phyloP scores from a whole-genome alignment of 2,888 invertebrate genomes.

The Torymus aiolomorphi region DNA sequence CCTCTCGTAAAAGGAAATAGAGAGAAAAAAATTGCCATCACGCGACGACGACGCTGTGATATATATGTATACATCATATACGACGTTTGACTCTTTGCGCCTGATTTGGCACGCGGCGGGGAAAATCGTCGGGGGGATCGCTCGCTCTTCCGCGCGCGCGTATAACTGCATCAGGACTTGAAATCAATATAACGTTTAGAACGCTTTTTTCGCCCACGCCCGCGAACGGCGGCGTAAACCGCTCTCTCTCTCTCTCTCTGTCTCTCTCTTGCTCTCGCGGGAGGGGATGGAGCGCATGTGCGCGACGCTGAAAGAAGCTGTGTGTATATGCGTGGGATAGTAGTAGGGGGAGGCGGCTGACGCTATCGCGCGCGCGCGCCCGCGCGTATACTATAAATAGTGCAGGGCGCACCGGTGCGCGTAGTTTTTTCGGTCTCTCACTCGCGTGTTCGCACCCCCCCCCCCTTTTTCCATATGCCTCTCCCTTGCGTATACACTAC shows the following conservation, averaged over 20 bases:
- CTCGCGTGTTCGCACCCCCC: no score
- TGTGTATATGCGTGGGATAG: no score
- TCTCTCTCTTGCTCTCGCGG: constrained; percentile 30
- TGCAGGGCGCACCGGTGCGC: no score
- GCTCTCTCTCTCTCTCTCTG: constrained; percentile 39
- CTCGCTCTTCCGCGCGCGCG: constrained; percentile 27
- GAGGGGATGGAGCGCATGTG: no score
- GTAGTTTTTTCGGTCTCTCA: no score
- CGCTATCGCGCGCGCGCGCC: no score
- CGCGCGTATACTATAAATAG: no score
- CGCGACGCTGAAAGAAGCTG: no score
- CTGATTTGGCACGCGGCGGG: constrained; percentile 16
- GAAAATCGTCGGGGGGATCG: constrained; percentile 35
- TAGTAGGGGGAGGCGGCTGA: no score
- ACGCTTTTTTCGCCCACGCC: constrained; percentile 67
- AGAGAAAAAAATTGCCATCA: neutral
- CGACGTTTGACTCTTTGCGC: constrained; percentile 21
- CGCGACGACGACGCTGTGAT: no score
- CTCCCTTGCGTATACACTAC: no score
- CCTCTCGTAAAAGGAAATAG: neutral
- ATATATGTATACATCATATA: neutral
- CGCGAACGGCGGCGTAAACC: constrained; percentile 24
- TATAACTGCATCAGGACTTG: constrained; percentile 60
- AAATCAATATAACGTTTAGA: constrained; percentile 71
- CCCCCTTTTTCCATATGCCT: no score